Evolutionary conservation across 1,140 invertebrate species (phyloP).

Genomic region (Procambarus virginalis): DNA sequence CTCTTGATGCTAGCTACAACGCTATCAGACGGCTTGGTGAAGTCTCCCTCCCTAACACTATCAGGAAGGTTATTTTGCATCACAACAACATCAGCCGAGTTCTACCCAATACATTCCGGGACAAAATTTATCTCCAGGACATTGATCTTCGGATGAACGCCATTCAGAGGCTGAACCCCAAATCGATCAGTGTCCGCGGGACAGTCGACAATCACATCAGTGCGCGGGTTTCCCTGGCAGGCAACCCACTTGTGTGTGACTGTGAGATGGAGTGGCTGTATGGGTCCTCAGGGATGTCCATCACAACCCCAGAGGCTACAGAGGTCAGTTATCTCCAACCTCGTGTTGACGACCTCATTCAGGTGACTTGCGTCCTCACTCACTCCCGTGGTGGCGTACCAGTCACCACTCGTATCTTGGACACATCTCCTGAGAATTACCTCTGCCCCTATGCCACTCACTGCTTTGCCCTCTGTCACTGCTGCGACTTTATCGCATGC

Average conservation of each 20-base stretch:
- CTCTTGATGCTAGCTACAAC: conserved; percentile 90
- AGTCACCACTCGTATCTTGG: conserved; percentile 75
- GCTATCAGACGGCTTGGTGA: conserved; percentile 86
- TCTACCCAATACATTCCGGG: conserved; percentile 87
- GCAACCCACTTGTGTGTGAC: conserved; percentile 92
- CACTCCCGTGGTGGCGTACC: conserved; percentile 73
- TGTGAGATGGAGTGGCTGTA: conserved; percentile 90
- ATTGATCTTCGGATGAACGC: conserved; percentile 92
- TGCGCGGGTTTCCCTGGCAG: conserved; percentile 91
- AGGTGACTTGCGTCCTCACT: conserved; percentile 75
- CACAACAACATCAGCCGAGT: conserved; percentile 89
- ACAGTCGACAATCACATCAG: conserved; percentile 81
- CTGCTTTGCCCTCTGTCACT: conserved; percentile 93
- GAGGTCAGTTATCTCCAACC: conserved; percentile 82
- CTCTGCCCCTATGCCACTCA: conserved; percentile 93
- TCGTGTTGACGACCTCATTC: conserved; percentile 88
- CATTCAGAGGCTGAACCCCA: conserved; percentile 81
- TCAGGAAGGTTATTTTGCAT: conserved; percentile 89
- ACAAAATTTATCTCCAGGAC: conserved; percentile 86
- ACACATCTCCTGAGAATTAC: conserved; percentile 88
- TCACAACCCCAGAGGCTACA: conserved; percentile 80
- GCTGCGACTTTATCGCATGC: conserved; percentile 95
- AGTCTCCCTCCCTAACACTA: conserved; percentile 88
- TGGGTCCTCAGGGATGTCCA: conserved; percentile 85
- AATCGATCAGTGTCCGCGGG: conserved; percentile 85